phyloP scores from a whole-genome alignment of 2,113 vertebrate genomes.

The Saccopteryx bilineata region DNA sequence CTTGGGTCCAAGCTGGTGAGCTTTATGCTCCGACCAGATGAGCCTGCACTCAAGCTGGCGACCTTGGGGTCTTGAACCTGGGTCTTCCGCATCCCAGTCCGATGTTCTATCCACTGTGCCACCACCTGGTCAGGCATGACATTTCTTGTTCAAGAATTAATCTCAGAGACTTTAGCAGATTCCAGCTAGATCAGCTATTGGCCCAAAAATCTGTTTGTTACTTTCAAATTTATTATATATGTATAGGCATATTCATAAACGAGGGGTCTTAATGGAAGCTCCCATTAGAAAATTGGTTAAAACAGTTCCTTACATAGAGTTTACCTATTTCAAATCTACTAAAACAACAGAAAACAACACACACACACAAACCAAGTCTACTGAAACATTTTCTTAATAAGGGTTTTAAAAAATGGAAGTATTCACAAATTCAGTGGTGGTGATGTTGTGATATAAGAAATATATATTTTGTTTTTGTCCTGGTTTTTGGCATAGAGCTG shows the following conservation, averaged over 20 bases:
- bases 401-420: not conserved
- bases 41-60: too few relatives aligned
- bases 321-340: not conserved
- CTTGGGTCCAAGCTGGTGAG: too few relatives aligned
- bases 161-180: not conserved
- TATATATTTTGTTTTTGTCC: not conserved
- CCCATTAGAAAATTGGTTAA: not conserved
- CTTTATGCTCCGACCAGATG: too few relatives aligned
- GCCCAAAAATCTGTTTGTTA: not conserved
- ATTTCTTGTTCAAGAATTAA: constrained; percentile 17
- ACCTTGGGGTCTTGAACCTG: too few relatives aligned
- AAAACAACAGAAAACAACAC: too few relatives aligned
- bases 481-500: not conserved
- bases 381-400: not conserved
- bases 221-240: not conserved
- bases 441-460: constrained; percentile 25
- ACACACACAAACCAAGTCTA: not conserved
- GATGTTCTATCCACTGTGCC: too few relatives aligned
- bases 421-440: not conserved
- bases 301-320: not conserved
- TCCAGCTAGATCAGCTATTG: not conserved
- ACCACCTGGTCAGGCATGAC: too few relatives aligned
- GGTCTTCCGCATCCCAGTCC: too few relatives aligned
- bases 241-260: not conserved
- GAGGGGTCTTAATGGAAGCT: not conserved